These are phyloP conservation scores for Phylloscopus trochilus DNA, from an alignment of 2,113 vertebrate species.

Conservation along the genomic window DNA sequence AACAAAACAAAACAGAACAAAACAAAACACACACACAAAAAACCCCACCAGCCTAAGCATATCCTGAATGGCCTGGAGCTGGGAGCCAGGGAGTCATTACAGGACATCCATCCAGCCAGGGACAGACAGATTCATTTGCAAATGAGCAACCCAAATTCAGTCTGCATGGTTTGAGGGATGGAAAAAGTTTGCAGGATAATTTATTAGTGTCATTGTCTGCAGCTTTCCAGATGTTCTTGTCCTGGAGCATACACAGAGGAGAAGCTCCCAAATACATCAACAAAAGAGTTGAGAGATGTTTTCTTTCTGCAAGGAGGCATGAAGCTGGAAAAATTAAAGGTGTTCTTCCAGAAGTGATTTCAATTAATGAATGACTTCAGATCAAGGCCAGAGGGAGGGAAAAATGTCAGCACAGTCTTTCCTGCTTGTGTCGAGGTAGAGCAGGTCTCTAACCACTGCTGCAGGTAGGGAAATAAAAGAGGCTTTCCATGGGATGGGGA, in stretches of 20 bases:
- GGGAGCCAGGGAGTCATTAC: background rate
- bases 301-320: background rate
- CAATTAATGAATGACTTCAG: background rate
- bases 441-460: background rate
- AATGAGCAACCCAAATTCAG: background rate
- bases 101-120: background rate
- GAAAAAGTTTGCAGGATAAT: background rate
- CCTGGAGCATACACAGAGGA: background rate
- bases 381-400: background rate
- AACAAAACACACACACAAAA: too few relatives aligned
- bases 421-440: background rate
- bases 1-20: too few relatives aligned
- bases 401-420: background rate
- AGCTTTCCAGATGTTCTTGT: background rate
- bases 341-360: background rate
- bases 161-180: background rate
- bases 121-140: background rate
- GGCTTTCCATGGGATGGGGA: background rate
- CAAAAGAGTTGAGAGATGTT: background rate
- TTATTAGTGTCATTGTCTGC: background rate
- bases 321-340: background rate
- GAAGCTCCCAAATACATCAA: background rate
- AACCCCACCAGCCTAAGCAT: background rate
- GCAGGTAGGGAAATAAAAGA: rapidly evolving
- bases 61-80: background rate